These are phyloP conservation scores for Amphimedon queenslandica DNA, from an alignment of 37 sponge, comb jelly and placozoan species.

Conservation along the genomic window DNA sequence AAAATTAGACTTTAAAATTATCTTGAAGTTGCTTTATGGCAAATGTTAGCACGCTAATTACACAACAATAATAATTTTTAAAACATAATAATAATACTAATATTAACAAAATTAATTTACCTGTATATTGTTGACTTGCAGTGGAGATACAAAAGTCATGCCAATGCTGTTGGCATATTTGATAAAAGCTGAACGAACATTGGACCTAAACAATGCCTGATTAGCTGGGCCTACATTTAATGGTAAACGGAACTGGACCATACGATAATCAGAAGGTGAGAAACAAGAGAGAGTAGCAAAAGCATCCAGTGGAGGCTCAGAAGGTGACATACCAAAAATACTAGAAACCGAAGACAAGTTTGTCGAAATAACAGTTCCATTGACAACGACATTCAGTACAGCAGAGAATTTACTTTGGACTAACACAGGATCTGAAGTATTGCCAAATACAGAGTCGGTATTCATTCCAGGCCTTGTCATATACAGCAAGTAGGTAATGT, in stretches of 20 bases:
- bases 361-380: constrained; percentile 2
- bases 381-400: neutral
- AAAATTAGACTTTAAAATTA: too few species aligned
- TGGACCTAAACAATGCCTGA: constrained; percentile 1
- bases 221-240: neutral
- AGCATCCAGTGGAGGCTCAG: constrained; percentile 37
- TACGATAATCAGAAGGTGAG: neutral
- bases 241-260: too few species aligned
- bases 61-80: too few species aligned
- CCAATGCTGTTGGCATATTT: constrained; percentile 2
- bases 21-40: too few species aligned
- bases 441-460: neutral
- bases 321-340: constrained; percentile 9
- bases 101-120: too few species aligned
- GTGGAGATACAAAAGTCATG: constrained; percentile 29
- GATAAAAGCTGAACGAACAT: neutral
- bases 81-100: too few species aligned
- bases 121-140: constrained; percentile 43
- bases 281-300: constrained; percentile 44
- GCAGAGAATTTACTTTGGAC: constrained; percentile 10
- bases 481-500: constrained; percentile 31
- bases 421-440: neutral
- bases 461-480: constrained; percentile 39
- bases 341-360: neutral
- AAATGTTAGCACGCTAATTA: too few species aligned